Evolutionary conservation across 2,888 invertebrate species (phyloP), one percentile per base, ranked within the genome.

Genomic region (Tryphoninae sp.): DNA sequence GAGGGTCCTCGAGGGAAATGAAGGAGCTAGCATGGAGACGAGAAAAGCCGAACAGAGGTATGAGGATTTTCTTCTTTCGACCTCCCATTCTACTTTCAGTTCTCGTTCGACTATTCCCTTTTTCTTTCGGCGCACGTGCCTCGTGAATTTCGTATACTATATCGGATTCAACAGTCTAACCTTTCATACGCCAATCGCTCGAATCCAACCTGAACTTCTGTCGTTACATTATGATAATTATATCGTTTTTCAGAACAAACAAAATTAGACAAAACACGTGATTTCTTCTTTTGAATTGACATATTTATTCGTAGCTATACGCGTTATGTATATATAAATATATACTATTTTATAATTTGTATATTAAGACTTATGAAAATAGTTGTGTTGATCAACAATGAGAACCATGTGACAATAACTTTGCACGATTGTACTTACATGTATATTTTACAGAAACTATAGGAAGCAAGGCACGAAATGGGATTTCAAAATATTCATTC

Each of bases 1-100:
- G 55, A 23, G 19, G 22, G n/a, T 58, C 42, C 45, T 19, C 62
- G 58, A 26, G 40, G 42, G 45, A 51, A 65, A 73, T 65, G 53
- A 51, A 16, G 33, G 64, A 55, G 33, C 19, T 64, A n/a, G 9
- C 40, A 61, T 7, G 19, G 9, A 55, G 16, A 55, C 19, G 16
- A 19, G 55, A 55, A 19, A 51, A 55, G 45, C 13, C 45, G 45
- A 45, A 45, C 45, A 13, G 45, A 13, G 45, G 45, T 45, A 2
- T 45, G 11, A 45, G 45, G 45, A 45, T 45, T 45, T 45, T 33
- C 33, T 45, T 45, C 45, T 45, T 13, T 45, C 45, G 13, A 45
- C 45, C 45, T 33, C 1, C 13, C 45, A 45, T 45, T 45, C 45
- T 45, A 45, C 45, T 45, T 45, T 45, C 45, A 45, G 11, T 45